Evolutionary conservation across 2,888 invertebrate genomes (phyloP), one percentile per base, ranked within the genome.

Genomic region (Loripinus fragilis): DNA sequence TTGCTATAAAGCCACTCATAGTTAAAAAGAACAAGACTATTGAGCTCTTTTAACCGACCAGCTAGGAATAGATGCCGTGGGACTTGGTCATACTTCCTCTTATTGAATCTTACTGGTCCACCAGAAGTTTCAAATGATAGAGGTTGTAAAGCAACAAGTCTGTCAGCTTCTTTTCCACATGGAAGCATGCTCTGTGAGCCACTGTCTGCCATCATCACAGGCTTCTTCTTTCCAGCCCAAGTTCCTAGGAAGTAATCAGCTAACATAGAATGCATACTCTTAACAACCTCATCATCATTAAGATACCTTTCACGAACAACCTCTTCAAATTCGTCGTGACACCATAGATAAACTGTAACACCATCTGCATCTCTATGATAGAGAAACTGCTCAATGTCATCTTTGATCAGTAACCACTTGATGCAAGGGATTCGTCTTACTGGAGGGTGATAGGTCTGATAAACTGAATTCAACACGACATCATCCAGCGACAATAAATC

Each of bases 1-100:
- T 93, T 93, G 85, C 88, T 91, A 85, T 91, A 91, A 65, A 93
- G 77, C 93, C 93, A 93, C 69, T 93, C 92, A 76, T 93, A 93
- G 80, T 90, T 92, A 82, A 93, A 93, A 35, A 92, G 84, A 7
- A 92, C 91, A 17, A 88, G 77, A 17, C 76, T 76, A 74, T 92
- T 90, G n/a, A 93, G 85, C 76, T 93, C 93, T 5, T 89, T 85
- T 38, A 90, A 76, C 20, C 92, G 78, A n/a, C 92, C 92, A 0
- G 92, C 87, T 7, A 90, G 83, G 70, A 86, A 89, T 67, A 93
- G 86, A 80, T 93, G 92, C 7, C 90, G 83, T 8, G 93, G 93
- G 5, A 93, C 90, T 71, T 93, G 92, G 69, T 91, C 90, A 72
- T 91, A 92, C 80, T 92, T 93, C 33, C 93, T 78, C 52, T 83